Base-by-base conservation (phyloP, 2,888 invertebrate genomes). In the Urechis unicinctus region DNA sequence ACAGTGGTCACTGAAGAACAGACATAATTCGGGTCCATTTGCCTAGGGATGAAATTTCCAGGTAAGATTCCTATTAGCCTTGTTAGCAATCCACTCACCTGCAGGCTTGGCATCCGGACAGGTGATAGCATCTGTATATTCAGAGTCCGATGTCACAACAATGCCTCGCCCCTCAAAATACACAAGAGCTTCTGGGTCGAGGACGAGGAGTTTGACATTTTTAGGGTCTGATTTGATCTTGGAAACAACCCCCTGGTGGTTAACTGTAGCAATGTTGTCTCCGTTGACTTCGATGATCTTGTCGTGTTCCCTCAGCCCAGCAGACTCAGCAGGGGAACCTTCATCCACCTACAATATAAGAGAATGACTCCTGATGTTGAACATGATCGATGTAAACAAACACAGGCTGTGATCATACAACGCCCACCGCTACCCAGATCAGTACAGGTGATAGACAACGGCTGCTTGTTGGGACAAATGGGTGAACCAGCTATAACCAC, bases 151-250 rank as follows among this genome's bases (percentile, higher is more conserved):
- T 13, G 9, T 13, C 17, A 36, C 36, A 17, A 17, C 17, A 29
- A 60, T 36, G 21, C 56, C 59, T 25, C 42, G 45, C 1, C 42
- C 80, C 74, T 82, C 83, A 78, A 86, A 89, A 81, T 85, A 83
- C 63, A 84, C 83, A 66, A 88, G 88, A 46, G 87, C 85, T 67
- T 85, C 85, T 36, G 84, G 83, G 71, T 88, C 87, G 61, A 90
- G 86, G 58, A 98, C 92, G 67, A 96, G 82, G 67, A 98, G 82
- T 71, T 87, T 88, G 9, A 95, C 94, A 76, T 94, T 91, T 69
- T 88, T 86, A 1, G 72, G 70, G 13, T 49, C 56, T 55, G 88
- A 85, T 81, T 94, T 95, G 75, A 96, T 94, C 64, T 93, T 84
- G 72, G 88, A 88, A 60, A 96, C 96, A 62, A 96, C 95, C 81